These are phyloP conservation scores for Epistrophe grossulariae DNA, from an alignment of 2,888 invertebrate genomes.

Conservation along the genomic window DNA sequence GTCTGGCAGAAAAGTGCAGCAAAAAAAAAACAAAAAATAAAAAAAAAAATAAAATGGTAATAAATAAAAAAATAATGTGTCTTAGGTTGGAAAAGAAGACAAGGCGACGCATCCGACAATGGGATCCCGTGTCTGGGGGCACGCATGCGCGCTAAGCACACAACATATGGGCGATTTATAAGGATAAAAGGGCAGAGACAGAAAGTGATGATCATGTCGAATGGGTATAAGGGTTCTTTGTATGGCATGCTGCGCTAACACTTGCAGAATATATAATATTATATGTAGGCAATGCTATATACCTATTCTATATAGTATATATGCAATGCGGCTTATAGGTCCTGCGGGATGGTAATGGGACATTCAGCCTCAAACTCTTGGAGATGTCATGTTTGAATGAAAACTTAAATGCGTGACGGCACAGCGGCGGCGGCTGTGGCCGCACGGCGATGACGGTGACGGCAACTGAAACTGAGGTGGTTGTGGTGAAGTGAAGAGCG, in stretches of 20 bases:
- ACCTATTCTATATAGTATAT: background rate
- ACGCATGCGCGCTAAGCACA: conserved; percentile 68
- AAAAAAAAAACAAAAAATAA: conserved; percentile 12
- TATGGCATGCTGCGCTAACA: conserved; percentile 34
- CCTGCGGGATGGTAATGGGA: conserved; percentile 40
- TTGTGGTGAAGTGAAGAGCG: conserved; percentile 25
- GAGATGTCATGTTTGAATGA: conserved; percentile 58
- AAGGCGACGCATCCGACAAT: conserved; percentile 60
- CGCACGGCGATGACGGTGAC: background rate
- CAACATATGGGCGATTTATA: conserved; percentile 64
- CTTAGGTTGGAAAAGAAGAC: conserved; percentile 32
- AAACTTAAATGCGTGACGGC: conserved; percentile 46
- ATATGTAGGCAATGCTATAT: background rate
- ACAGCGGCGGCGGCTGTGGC: background rate
- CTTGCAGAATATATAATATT: conserved; percentile 9
- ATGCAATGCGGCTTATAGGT: conserved; percentile 11
- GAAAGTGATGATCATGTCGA: conserved; percentile 45
- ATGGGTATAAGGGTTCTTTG: conserved; percentile 18
- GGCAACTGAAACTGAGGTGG: conserved; percentile 1
- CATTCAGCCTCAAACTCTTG: conserved; percentile 37
- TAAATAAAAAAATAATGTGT: conserved; percentile 53
- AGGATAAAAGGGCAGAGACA: conserved; percentile 59
- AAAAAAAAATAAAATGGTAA: conserved; percentile 27
- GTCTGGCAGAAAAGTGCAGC: conserved; percentile 60
- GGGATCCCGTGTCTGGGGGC: conserved; percentile 65